Evolutionary conservation across 2,113 vertebrate genomes (phyloP).

Genomic region (Trichechus manatus): DNA sequence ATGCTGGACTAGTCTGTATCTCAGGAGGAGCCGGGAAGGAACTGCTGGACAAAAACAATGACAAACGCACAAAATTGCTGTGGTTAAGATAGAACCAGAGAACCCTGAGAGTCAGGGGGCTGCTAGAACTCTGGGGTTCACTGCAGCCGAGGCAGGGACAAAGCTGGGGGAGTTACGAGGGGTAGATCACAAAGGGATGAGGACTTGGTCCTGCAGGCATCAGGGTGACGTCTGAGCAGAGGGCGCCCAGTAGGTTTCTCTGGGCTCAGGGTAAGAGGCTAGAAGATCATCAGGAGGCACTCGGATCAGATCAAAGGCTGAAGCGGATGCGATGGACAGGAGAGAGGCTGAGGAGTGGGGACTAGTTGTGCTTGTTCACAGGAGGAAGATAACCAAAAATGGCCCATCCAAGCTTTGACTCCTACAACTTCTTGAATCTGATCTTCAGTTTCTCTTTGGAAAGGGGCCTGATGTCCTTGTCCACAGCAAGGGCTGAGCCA

Average conservation of each 20-base stretch:
- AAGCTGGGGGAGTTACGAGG: background rate
- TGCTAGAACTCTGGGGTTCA: background rate
- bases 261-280: background rate
- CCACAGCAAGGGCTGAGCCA: background rate
- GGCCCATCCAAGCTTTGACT: background rate
- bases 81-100: background rate
- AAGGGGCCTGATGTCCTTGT: background rate
- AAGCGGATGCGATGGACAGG: background rate
- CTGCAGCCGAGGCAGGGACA: background rate
- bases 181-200: background rate
- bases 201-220: background rate
- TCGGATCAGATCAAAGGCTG: accelerated
- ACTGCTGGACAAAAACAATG: background rate
- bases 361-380: background rate
- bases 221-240: background rate
- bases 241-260: background rate
- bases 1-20: background rate
- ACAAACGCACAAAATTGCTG: background rate
- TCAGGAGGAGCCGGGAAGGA: background rate
- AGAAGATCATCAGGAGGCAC: background rate
- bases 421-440: background rate
- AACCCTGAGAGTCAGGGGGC: background rate
- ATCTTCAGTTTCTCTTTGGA: background rate
- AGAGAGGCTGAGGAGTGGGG: background rate
- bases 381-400: background rate